These are phyloP conservation scores for Drosophila kuntzei DNA, from an alignment of 2,888 invertebrate genomes.

Conservation along the genomic window DNA sequence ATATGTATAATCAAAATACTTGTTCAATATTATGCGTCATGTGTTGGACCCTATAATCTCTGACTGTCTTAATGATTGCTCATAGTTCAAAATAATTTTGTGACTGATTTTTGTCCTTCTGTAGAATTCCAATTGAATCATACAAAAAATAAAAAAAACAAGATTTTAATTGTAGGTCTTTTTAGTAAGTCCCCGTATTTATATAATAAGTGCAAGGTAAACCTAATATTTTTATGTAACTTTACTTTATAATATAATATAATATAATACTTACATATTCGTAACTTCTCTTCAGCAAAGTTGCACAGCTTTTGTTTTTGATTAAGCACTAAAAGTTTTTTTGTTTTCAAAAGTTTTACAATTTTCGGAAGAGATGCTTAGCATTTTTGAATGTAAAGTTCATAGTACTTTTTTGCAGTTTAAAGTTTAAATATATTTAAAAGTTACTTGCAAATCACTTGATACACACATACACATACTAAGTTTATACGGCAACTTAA, in stretches of 20 bases:
- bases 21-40: conserved; percentile 46
- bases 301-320: neutral
- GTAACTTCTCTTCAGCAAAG: neutral
- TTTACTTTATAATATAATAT: too few relatives aligned
- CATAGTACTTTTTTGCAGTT: conserved; percentile 16
- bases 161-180: neutral
- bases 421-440: conserved; percentile 1
- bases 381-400: conserved; percentile 9
- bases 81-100: conserved; percentile 44
- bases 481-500: too few relatives aligned
- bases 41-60: conserved; percentile 6
- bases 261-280: neutral
- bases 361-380: conserved; percentile 16
- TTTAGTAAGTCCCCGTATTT: conserved; percentile 5
- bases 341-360: conserved; percentile 16
- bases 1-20: conserved; percentile 21
- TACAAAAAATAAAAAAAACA: neutral
- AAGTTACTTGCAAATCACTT: too few relatives aligned
- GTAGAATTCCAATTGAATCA: conserved; percentile 18
- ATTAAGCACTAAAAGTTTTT: conserved; percentile 2
- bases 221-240: too few relatives aligned
- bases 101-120: conserved; percentile 9
- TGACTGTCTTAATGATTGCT: conserved; percentile 20
- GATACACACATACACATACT: too few relatives aligned
- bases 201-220: neutral